These are phyloP conservation scores for Drosophila watanabei DNA, from an alignment of 1,140 invertebrate genomes.

Conservation along the genomic window DNA sequence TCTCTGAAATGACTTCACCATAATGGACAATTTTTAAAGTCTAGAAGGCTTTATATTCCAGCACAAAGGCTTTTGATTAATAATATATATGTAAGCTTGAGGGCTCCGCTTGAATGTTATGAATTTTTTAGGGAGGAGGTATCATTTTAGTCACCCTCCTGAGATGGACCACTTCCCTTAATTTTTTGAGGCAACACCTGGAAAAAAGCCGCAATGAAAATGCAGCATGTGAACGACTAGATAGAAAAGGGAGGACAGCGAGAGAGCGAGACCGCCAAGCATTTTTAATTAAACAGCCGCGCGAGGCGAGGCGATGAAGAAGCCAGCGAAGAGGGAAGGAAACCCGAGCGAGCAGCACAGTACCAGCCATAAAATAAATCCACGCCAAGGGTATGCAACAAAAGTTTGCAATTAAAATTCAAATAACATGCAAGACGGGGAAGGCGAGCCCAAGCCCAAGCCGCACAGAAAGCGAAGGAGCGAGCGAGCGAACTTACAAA, in stretches of 20 bases:
- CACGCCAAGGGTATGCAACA: constrained; percentile 76
- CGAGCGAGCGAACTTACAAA: constrained; percentile 24
- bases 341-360: constrained; percentile 32
- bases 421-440: constrained; percentile 75
- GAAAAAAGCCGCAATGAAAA: constrained; percentile 33
- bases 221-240: constrained; percentile 22
- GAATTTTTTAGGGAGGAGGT: constrained; percentile 11
- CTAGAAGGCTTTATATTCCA: not conserved
- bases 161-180: constrained; percentile 19
- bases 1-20: not conserved
- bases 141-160: constrained; percentile 16
- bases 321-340: constrained; percentile 23
- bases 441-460: not conserved
- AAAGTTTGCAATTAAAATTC: constrained; percentile 84
- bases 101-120: not conserved
- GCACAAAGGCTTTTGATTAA: not conserved
- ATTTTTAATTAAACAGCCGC: constrained; percentile 77
- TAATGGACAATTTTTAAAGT: not conserved
- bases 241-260: constrained; percentile 17
- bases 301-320: constrained; percentile 13
- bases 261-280: constrained; percentile 45
- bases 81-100: not conserved
- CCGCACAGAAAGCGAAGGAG: not conserved
- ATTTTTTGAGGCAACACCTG: constrained; percentile 54
- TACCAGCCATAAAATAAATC: constrained; percentile 74